Evolutionary conservation across 2,888 invertebrate species (phyloP).

Genomic region (Galerucella nymphaeae): DNA sequence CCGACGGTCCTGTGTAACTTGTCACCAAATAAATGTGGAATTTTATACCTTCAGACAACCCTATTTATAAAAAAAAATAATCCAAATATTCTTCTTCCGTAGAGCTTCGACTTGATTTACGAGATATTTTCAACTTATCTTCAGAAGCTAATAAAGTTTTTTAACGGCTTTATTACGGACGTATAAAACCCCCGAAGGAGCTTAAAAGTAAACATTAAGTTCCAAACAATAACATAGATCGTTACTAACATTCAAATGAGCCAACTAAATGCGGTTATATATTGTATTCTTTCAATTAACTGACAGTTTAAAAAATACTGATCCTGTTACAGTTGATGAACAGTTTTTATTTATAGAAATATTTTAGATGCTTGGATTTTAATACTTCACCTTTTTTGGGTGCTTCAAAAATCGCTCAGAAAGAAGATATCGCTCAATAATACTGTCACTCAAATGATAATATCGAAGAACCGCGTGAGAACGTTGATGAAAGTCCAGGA

Average conservation of each 20-base stretch:
- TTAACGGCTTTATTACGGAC: constrained; percentile 47
- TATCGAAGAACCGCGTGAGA: no score
- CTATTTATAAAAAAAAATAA: constrained; percentile 33
- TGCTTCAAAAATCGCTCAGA: no score
- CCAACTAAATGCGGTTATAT: constrained; percentile 39
- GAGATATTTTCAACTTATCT: constrained; percentile 41
- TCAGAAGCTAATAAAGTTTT: constrained; percentile 40
- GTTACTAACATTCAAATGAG: constrained; percentile 40
- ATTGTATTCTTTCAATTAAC: constrained; percentile 39
- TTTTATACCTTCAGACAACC: constrained; percentile 30
- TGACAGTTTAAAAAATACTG: constrained; percentile 41
- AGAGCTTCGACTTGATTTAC: constrained; percentile 36
- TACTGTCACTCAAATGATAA: no score
- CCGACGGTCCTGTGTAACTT: constrained; percentile 10
- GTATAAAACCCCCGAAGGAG: constrained; percentile 47
- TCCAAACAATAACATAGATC: constrained; percentile 46
- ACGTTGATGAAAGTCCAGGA: no score
- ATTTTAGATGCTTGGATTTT: neutral
- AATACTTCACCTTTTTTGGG: no score
- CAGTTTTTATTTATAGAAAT: neutral
- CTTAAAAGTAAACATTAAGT: constrained; percentile 42
- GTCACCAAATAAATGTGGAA: constrained; percentile 29
- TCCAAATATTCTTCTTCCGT: constrained; percentile 21
- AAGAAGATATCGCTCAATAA: no score
- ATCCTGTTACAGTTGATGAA: constrained; percentile 28